Evolutionary conservation across 2,797 vertebrate species (phyloP).

Genomic region (Adelosebastes latens): DNA sequence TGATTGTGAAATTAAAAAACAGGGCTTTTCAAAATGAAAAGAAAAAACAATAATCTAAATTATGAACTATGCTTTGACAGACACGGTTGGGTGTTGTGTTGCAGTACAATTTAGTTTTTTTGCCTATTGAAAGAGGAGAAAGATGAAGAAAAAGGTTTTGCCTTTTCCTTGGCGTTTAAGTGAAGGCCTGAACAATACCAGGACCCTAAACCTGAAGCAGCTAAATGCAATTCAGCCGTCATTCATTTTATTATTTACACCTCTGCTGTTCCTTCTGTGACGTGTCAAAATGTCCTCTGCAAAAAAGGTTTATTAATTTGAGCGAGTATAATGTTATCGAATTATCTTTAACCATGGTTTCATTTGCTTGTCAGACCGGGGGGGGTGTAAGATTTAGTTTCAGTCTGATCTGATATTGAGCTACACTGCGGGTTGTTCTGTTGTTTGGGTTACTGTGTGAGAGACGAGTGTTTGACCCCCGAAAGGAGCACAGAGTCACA

Average conservation of each 20-base stretch:
- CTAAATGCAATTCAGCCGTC: not conserved
- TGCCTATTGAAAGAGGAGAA: no score
- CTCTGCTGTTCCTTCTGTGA: no score
- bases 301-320: not conserved
- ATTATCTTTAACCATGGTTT: not conserved
- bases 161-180: no score
- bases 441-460: conserved; percentile 59
- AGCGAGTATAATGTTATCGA: not conserved
- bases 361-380: not conserved
- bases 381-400: not conserved
- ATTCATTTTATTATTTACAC: not conserved
- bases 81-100: no score
- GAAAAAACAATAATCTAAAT: no score
- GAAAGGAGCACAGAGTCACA: conserved; percentile 49
- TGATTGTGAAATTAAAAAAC: no score
- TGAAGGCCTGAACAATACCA: not conserved
- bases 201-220: not conserved
- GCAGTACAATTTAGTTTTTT: no score
- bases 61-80: no score
- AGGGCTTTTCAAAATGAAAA: no score
- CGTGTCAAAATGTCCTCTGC: not conserved
- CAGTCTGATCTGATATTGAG: not conserved
- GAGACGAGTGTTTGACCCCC: conserved; percentile 37
- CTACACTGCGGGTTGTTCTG: not conserved
- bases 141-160: no score